Base-by-base conservation (phyloP, 2,888 invertebrate genomes). In the Athalia rosae region DNA sequence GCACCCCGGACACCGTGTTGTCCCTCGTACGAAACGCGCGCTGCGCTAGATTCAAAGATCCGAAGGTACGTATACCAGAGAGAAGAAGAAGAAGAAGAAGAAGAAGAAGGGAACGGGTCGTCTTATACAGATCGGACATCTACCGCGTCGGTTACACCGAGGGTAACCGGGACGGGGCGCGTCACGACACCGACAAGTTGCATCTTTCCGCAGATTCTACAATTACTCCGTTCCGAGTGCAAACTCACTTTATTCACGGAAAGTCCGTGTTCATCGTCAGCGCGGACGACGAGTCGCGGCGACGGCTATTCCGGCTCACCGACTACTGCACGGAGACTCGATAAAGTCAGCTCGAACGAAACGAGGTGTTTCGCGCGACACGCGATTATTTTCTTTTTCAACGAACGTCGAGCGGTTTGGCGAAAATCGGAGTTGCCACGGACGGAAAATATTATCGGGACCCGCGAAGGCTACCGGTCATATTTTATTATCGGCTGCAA, bases 181-280 rank as follows among this genome's bases (percentile, higher is more conserved):
- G 87, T 87, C 87, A 87, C 86, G 83, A 85, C 83, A 83, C 82
- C 83, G 88, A 88, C 88, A 88, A 88, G 87, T 88, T 88, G 87
- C 83, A 81, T 83, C 84, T 84, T 81, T 81, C 81, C 80, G 82
- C 78, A 87, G 88, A 88, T 88, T 87, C 88, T 88, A 87, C 88
- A 88, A 88, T 88, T 88, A 88, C 88, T 88, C 88, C 83, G 73
- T 79, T 76, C 82, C 78, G 82, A 82, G 83, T 87, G 86, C 87
- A 84, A 87, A 88, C 88, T 89, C 80, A 83, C 81, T 86, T 83
- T 85, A 85, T 86, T 86, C 85, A 83, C 85, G 85, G 85, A 84
- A 85, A 84, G 81, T 80, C 81, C 56, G 81, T 76, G 82, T 82
- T 79, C 85, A 85, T 84, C 83, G 83, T 82, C 83, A 80, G 81